Evolutionary conservation across 2,113 vertebrate genomes (phyloP).

Genomic region (Castor canadensis): DNA sequence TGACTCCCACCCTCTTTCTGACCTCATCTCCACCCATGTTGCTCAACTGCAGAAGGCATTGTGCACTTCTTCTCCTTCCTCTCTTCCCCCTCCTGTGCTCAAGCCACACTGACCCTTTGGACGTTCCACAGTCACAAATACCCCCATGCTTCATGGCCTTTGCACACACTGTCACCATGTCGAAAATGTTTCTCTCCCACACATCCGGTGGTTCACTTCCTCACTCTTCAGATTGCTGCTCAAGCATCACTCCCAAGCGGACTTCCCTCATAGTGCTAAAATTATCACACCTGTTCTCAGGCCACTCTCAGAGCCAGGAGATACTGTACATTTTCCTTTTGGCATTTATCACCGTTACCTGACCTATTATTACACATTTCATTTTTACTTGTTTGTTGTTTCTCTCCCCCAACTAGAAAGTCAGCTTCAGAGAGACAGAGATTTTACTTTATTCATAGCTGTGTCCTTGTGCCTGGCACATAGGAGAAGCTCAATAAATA

Average conservation of each 20-base stretch:
- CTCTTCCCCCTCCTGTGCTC: not conserved
- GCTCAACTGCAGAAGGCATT: not conserved
- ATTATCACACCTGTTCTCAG: not conserved
- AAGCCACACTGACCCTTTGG: not conserved
- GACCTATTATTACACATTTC: not conserved
- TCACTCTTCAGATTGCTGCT: not conserved
- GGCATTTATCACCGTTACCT: not conserved
- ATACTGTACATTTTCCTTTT: not conserved
- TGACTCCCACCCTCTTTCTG: not conserved
- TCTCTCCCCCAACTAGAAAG: not conserved
- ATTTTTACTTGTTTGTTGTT: not conserved
- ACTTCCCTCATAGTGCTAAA: not conserved
- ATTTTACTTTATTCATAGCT: not conserved
- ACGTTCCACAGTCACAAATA: not conserved
- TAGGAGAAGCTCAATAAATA: not conserved
- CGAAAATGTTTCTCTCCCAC: not conserved
- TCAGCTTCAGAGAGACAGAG: not conserved
- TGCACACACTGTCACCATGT: not conserved
- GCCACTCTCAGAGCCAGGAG: not conserved
- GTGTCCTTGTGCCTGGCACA: not conserved
- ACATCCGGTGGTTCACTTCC: not conserved
- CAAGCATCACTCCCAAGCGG: not conserved
- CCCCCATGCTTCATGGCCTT: not conserved
- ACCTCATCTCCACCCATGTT: not conserved
- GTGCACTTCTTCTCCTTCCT: fast-evolving